These are phyloP conservation scores for Solen grandis DNA, from an alignment of 1,140 invertebrate species.

Conservation along the genomic window DNA sequence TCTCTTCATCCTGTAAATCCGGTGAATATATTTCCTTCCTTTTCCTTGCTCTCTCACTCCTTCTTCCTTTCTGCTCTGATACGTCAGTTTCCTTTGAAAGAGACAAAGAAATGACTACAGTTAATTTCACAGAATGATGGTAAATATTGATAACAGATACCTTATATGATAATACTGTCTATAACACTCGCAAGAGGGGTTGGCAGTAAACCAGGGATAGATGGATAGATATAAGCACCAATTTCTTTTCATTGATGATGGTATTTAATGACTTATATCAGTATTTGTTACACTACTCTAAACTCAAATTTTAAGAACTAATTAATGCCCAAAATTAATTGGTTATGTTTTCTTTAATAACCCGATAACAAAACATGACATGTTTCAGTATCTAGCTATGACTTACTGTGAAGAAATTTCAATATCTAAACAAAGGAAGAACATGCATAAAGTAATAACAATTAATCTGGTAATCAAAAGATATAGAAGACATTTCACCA, in stretches of 20 bases:
- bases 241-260: too few species aligned
- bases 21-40: slow-evolving; percentile 41
- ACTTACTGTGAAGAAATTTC: too few species aligned
- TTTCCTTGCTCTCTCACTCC: slow-evolving; percentile 44
- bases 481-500: too few species aligned
- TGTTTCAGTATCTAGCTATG: too few species aligned
- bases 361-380: too few species aligned
- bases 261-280: not conserved
- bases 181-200: too few species aligned
- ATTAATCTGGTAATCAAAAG: too few species aligned
- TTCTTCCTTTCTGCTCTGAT: not conserved
- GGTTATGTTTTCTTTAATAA: too few species aligned
- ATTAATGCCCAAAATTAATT: too few species aligned
- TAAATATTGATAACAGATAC: not conserved
- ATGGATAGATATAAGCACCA: not conserved
- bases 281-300: not conserved
- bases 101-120: not conserved
- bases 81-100: not conserved
- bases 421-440: too few species aligned
- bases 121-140: not conserved
- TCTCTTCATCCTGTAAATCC: slow-evolving; percentile 15
- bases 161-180: not conserved
- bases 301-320: not conserved
- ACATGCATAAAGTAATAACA: too few species aligned
- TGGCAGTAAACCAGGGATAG: not conserved